These are phyloP conservation scores for Hydrotaea diabolus DNA, from an alignment of 2,888 invertebrate species.

Conservation along the genomic window DNA sequence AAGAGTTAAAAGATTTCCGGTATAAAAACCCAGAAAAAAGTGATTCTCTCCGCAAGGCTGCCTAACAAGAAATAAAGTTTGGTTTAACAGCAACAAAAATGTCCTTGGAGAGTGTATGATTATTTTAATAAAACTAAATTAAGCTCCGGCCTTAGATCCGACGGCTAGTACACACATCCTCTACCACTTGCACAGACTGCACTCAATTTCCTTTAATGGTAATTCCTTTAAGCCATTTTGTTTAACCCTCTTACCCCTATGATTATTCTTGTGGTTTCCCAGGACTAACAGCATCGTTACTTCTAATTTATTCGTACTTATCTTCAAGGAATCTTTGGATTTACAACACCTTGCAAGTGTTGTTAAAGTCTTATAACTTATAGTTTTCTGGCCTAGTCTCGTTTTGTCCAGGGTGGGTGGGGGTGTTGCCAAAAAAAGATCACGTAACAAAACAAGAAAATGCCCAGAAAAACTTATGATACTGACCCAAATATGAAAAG, in stretches of 20 bases:
- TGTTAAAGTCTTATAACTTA: not conserved
- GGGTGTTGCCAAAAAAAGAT: conserved; percentile 3
- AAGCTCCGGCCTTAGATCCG: too few species aligned
- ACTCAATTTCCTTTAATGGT: not conserved
- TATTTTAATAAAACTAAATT: too few species aligned
- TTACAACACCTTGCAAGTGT: conserved; percentile 16
- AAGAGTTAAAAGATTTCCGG: not conserved
- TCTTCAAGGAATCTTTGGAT: not conserved
- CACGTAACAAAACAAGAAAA: conserved; percentile 23
- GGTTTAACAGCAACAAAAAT: too few species aligned
- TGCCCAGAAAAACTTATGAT: conserved; percentile 10
- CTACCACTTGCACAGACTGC: too few species aligned
- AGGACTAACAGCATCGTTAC: too few species aligned
- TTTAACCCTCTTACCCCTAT: not conserved
- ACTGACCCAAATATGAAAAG: conserved; percentile 27
- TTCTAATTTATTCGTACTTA: not conserved
- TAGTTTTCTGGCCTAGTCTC: not conserved
- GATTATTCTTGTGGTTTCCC: not conserved
- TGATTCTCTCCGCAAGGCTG: too few species aligned
- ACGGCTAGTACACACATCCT: too few species aligned
- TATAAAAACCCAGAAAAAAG: not conserved
- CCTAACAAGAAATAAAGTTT: too few species aligned
- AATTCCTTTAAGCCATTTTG: not conserved
- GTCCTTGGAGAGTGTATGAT: too few species aligned
- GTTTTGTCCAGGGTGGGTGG: too few species aligned